These are phyloP conservation scores for Amphilophus citrinellus DNA, from an alignment of 2,113 vertebrate genomes.

Conservation along the genomic window DNA sequence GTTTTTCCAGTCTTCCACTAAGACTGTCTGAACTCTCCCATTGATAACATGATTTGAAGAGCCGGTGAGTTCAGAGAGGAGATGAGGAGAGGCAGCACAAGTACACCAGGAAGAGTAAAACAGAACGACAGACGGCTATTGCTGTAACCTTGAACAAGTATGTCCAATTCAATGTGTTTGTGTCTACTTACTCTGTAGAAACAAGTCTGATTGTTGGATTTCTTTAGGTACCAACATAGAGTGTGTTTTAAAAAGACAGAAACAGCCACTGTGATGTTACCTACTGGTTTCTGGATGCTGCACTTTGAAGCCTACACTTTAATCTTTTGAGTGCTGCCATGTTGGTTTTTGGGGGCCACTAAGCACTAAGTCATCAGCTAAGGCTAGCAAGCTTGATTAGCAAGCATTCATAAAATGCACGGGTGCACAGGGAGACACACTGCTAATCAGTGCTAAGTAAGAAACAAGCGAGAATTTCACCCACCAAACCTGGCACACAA, in stretches of 20 bases:
- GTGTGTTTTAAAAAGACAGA: not conserved
- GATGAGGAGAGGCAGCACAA: conserved; percentile 44
- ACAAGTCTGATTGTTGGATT: conserved; percentile 6
- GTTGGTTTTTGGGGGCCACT: too few species aligned
- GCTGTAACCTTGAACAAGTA: conserved; percentile 36
- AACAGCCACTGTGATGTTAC: not conserved
- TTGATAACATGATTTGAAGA: conserved; percentile 53
- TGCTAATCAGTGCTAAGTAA: too few species aligned
- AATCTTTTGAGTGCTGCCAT: too few species aligned
- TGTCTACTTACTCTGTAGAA: not conserved
- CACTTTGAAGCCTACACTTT: too few species aligned
- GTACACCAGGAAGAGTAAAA: conserved; percentile 21
- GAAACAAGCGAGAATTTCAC: too few species aligned
- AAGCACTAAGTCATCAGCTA: too few species aligned
- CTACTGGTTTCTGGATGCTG: not conserved
- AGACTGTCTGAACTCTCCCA: conserved; percentile 36
- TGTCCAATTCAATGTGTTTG: not conserved
- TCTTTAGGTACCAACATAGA: not conserved
- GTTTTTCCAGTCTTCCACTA: conserved; percentile 35
- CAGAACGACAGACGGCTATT: conserved; percentile 49
- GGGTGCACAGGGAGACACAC: too few species aligned
- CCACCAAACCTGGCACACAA: too few species aligned
- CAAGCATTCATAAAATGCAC: too few species aligned
- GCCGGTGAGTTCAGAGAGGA: conserved; percentile 25
- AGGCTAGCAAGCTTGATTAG: too few species aligned